Conservation (phyloP, 2,888 invertebrate genomes). For the Drosophila meridionalis region DNA sequence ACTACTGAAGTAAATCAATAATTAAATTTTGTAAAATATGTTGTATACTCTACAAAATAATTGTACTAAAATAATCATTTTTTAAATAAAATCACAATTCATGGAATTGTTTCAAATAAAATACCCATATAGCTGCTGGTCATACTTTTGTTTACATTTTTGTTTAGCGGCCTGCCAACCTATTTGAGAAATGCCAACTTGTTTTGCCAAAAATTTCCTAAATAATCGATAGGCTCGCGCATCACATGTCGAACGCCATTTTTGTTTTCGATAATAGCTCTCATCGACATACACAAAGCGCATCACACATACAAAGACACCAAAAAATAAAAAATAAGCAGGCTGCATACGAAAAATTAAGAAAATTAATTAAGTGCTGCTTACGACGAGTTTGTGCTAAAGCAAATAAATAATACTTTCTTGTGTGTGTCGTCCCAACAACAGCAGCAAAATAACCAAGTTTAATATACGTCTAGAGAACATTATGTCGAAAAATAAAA, state of each 20-base stretch:
- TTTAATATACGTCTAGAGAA: slow-evolving; percentile 82
- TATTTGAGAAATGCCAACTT: slow-evolving; percentile 26
- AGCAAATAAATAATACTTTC: slow-evolving; percentile 21
- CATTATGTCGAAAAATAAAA: slow-evolving; percentile 83
- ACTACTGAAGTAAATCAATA: background rate
- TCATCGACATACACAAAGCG: slow-evolving; percentile 63
- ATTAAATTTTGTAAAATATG: background rate
- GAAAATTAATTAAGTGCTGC: slow-evolving; percentile 48
- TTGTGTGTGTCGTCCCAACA: slow-evolving; percentile 46
- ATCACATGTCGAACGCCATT: slow-evolving; percentile 74
- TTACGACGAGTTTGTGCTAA: slow-evolving; percentile 44
- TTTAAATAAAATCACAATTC: background rate
- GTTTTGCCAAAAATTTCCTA: slow-evolving; percentile 16
- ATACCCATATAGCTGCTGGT: slow-evolving; percentile 5
- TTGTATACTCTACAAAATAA: too few relatives aligned
- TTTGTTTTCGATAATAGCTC: slow-evolving; percentile 67
- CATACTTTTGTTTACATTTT: slow-evolving; percentile 36
- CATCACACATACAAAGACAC: slow-evolving; percentile 68
- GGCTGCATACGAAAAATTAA: slow-evolving; percentile 56
- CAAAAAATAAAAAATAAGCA: slow-evolving; percentile 48
- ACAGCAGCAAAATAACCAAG: slow-evolving; percentile 82
- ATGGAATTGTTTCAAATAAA: background rate
- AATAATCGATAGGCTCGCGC: slow-evolving; percentile 51
- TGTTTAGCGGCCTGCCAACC: slow-evolving; percentile 12
- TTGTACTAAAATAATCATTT: background rate